Percentiles rank a stretch among this genome's conserved stretches.
Evolutionary conservation across 2,797 vertebrate genomes (phyloP).

Genomic region (Gouania willdenowi): DNA sequence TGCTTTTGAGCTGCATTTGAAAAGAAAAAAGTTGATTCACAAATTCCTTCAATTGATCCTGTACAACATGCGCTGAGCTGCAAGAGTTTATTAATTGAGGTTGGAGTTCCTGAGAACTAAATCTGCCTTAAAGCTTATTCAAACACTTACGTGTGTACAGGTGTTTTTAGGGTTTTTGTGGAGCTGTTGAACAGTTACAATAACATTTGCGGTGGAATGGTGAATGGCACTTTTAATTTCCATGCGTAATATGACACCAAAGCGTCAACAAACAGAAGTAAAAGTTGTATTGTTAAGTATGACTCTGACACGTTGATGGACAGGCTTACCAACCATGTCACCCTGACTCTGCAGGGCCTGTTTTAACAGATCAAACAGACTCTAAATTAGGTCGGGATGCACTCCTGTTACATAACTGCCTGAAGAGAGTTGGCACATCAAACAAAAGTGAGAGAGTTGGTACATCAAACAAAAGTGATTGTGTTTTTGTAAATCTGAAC

Average conservation of each 20-base stretch:
- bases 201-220: too few relatives aligned
- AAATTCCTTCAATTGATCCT: neutral
- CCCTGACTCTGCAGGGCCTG: neutral
- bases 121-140: too few relatives aligned
- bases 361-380: slow-evolving; percentile 1
- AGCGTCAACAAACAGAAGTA: too few relatives aligned
- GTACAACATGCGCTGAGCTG: neutral
- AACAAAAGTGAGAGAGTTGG: too few relatives aligned
- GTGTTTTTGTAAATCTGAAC: too few relatives aligned
- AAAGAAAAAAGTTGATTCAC: neutral
- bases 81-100: too few relatives aligned
- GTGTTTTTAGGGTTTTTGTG: too few relatives aligned
- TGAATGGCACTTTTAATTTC: too few relatives aligned
- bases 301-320: neutral
- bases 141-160: too few relatives aligned
- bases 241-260: slow-evolving; percentile 4
- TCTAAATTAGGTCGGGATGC: neutral
- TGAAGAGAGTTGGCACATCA: neutral
- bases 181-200: too few relatives aligned
- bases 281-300: neutral
- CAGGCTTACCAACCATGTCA: neutral
- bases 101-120: too few relatives aligned
- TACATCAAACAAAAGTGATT: neutral
- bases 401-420: neutral
- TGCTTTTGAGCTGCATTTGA: neutral